Evolutionary conservation across 1,140 invertebrate genomes (phyloP).

Genomic region (Orussus abietinus): DNA sequence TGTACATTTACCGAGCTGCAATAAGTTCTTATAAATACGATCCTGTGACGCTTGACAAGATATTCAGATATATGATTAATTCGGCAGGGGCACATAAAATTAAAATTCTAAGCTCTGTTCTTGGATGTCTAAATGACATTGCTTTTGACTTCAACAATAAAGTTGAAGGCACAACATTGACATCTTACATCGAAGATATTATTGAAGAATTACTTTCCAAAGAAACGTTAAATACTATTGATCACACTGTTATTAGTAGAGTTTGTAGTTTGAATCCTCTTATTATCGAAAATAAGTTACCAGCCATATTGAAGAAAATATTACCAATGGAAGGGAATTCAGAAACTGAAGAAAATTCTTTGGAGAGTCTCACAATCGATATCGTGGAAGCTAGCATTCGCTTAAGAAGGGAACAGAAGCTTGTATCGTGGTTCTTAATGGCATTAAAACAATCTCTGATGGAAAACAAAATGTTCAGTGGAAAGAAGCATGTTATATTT

Average conservation of each 20-base stretch:
- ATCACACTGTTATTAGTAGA: constrained; percentile 29
- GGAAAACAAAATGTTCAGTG: constrained; percentile 1
- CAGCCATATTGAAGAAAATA: constrained; percentile 30
- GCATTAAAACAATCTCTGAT: constrained; percentile 15
- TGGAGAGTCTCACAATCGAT: constrained; percentile 26
- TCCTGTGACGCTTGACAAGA: constrained; percentile 24
- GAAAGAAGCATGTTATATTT: constrained; percentile 13
- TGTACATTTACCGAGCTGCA: constrained; percentile 19
- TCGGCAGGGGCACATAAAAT: constrained; percentile 23
- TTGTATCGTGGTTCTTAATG: constrained; percentile 25
- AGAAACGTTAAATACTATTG: constrained; percentile 14
- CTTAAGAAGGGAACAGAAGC: constrained; percentile 26
- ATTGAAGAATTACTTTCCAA: constrained; percentile 27
- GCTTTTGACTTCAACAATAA: constrained; percentile 35
- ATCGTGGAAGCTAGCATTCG: constrained; percentile 18
- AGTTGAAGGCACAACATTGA: constrained; percentile 28
- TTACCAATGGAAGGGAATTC: constrained; percentile 20
- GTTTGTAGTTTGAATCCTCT: constrained; percentile 40
- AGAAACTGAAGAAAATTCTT: constrained; percentile 15
- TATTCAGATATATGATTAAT: constrained; percentile 33
- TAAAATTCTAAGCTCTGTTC: constrained; percentile 22
- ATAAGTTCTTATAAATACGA: constrained; percentile 23
- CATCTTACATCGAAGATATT: constrained; percentile 29
- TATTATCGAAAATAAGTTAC: constrained; percentile 34
- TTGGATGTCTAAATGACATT: constrained; percentile 24